Evolutionary conservation across 2,888 invertebrate genomes (phyloP).

Genomic region (Rhingia rostrata): DNA sequence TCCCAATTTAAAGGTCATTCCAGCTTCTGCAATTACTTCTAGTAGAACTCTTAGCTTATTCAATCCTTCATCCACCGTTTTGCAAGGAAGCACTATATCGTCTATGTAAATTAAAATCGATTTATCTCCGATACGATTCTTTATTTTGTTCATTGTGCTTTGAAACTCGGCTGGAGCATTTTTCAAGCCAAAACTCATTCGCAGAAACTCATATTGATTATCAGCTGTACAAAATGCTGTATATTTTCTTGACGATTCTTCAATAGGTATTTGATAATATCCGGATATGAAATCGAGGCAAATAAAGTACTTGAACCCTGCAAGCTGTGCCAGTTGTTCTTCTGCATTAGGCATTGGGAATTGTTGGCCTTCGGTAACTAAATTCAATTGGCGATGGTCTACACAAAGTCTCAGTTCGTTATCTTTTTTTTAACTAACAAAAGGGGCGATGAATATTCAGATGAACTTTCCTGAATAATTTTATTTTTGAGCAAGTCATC

Average conservation of each 20-base stretch:
- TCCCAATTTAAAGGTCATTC: conserved; percentile 34
- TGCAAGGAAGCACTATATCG: conserved; percentile 18
- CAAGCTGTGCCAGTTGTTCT: conserved; percentile 18
- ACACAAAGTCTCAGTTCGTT: conserved; percentile 24
- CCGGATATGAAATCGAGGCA: conserved; percentile 40
- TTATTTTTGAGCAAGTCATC: conserved; percentile 25
- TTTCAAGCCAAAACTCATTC: conserved; percentile 34
- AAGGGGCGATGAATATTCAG: conserved; percentile 29
- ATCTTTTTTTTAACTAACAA: conserved; percentile 36
- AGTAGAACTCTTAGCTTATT: conserved; percentile 11
- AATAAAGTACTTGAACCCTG: conserved; percentile 21
- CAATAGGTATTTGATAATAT: conserved; percentile 26
- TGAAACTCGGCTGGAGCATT: conserved; percentile 33
- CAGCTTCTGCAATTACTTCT: conserved; percentile 7
- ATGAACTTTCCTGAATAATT: conserved; percentile 37
- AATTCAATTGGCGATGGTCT: conserved; percentile 21
- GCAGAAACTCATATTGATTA: conserved; percentile 25
- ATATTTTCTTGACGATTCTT: conserved; percentile 20
- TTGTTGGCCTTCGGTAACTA: conserved; percentile 10
- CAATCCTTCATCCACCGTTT: conserved; percentile 11
- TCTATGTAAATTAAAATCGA: conserved; percentile 19
- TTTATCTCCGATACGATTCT: conserved; percentile 2
- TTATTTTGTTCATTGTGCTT: conserved; percentile 23
- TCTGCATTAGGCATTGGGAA: conserved; percentile 34
- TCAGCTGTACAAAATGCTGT: conserved; percentile 21